These are phyloP conservation scores for Polypterus senegalus DNA, from an alignment of 2,113 vertebrate genomes.

Conservation along the genomic window DNA sequence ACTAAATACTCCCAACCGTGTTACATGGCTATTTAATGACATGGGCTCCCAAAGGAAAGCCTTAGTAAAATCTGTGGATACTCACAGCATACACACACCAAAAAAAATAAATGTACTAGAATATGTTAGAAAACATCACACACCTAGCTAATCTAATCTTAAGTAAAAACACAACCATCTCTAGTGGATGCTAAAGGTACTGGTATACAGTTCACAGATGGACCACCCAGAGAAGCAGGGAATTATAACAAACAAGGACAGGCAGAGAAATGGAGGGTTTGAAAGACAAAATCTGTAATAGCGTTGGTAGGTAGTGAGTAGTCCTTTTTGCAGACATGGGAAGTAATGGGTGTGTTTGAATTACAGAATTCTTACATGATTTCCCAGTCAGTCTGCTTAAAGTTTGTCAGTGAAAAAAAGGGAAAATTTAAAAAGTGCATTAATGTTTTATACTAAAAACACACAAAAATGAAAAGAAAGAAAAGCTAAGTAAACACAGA, in stretches of 20 bases:
- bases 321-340: constrained; percentile 17
- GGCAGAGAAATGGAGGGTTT: neutral
- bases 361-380: constrained; percentile 47
- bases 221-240: constrained; percentile 58
- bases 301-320: constrained; percentile 22
- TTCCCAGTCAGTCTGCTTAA: constrained; percentile 42
- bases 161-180: constrained; percentile 32
- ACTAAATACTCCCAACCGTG: too few species aligned
- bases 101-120: too few species aligned
- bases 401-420: constrained; percentile 43
- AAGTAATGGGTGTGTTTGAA: constrained; percentile 22
- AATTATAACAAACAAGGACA: constrained; percentile 36
- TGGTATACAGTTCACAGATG: constrained; percentile 49
- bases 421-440: constrained; percentile 18
- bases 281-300: constrained; percentile 20
- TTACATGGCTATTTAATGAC: too few species aligned
- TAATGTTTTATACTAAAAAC: too few species aligned
- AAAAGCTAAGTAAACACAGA: neutral
- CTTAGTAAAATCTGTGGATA: too few species aligned
- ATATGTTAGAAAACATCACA: too few species aligned
- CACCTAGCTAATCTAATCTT: constrained; percentile 10
- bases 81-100: too few species aligned
- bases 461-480: constrained; percentile 2
- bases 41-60: too few species aligned
- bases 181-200: constrained; percentile 31